Evolutionary conservation across 2,113 vertebrate species (phyloP).

Genomic region (Pseudorasbora parva): DNA sequence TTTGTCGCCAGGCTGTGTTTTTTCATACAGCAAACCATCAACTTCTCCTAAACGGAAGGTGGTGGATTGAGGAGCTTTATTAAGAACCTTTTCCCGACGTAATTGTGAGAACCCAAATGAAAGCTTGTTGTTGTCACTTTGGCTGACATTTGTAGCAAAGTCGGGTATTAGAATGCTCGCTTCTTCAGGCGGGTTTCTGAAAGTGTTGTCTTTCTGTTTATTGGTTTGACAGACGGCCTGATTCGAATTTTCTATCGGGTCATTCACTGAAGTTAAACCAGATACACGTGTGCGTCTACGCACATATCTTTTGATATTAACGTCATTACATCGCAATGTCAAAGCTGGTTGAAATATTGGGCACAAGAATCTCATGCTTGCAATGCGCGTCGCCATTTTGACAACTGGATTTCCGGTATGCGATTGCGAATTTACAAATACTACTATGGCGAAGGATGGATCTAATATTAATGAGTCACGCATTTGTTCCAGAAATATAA

Average conservation of each 20-base stretch:
- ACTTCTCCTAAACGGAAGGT: not conserved
- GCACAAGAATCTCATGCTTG: constrained; percentile 19
- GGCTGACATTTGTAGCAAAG: too few relatives aligned
- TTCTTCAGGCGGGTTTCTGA: too few relatives aligned
- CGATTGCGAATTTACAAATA: not conserved
- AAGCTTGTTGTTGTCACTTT: not conserved
- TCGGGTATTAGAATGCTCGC: not conserved
- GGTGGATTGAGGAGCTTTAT: not conserved
- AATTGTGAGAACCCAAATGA: not conserved
- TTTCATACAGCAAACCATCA: constrained; percentile 80
- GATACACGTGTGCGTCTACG: constrained; percentile 79
- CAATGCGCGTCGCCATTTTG: constrained; percentile 80
- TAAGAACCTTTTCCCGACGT: not conserved
- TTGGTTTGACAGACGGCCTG: not conserved
- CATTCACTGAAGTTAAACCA: not conserved
- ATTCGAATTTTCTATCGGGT: not conserved
- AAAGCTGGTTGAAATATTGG: constrained; percentile 19
- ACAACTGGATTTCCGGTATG: not conserved
- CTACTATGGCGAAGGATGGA: not conserved
- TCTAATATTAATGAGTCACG: not conserved
- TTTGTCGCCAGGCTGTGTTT: constrained; percentile 79
- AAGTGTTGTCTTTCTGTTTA: not conserved
- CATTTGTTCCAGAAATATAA: not conserved
- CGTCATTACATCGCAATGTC: not conserved
- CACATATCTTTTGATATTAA: constrained; percentile 69